Percentiles rank a stretch among this genome's conserved stretches.
phyloP scores from a whole-genome alignment of 1,140 invertebrate species.

The Aradophagus sp. region DNA sequence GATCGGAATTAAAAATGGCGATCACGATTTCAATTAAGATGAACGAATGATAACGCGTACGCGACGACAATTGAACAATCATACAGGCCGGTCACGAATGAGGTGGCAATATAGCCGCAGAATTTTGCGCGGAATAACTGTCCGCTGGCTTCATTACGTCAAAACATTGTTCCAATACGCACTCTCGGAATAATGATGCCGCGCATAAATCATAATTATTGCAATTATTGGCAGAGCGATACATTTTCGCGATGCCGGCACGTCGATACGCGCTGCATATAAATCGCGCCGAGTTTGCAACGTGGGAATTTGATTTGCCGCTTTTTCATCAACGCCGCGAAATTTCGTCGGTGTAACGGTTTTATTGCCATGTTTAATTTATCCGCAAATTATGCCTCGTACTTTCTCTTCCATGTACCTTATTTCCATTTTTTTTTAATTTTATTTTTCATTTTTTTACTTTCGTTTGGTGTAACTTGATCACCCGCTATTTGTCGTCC shows the following conservation, averaged over 20 bases:
- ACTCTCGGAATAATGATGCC: slow-evolving; percentile 30
- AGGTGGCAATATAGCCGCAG: slow-evolving; percentile 13
- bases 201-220: slow-evolving; percentile 38
- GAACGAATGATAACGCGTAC: slow-evolving; percentile 14
- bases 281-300: slow-evolving; percentile 12
- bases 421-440: no score
- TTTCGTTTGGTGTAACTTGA: no score
- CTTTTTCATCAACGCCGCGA: not conserved
- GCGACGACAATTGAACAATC: slow-evolving; percentile 29
- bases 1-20: slow-evolving; percentile 22
- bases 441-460: no score
- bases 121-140: slow-evolving; percentile 19
- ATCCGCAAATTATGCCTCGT: no score
- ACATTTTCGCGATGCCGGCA: slow-evolving; percentile 22
- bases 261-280: slow-evolving; percentile 33
- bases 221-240: slow-evolving; percentile 32
- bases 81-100: slow-evolving; percentile 19
- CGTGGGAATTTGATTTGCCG: slow-evolving; percentile 11
- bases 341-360: no score
- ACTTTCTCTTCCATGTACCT: no score
- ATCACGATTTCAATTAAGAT: slow-evolving; percentile 39
- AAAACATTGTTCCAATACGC: slow-evolving; percentile 31
- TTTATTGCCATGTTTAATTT: not conserved
- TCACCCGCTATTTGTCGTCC: no score
- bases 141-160: slow-evolving; percentile 16